A percentile compares a stretch with the other conserved stretches of the same genome.
Conservation (phyloP, 2,888 invertebrate genomes). For the Antheraea assamensis region DNA sequence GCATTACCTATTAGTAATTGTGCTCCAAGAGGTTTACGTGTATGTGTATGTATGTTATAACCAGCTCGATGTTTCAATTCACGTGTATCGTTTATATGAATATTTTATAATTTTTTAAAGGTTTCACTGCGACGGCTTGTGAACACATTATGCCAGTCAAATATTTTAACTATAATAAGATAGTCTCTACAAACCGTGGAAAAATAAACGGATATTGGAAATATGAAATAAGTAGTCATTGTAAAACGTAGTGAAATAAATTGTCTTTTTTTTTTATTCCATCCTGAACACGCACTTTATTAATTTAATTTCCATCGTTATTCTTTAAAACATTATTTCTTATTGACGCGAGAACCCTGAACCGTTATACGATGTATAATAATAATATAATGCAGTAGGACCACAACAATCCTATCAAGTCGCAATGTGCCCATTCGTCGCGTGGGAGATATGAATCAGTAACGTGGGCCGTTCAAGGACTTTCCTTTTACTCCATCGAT, state of each 20-base stretch:
- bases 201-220: neutral
- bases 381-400: constrained; percentile 30
- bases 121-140: too few relatives aligned
- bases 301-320: neutral
- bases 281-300: neutral
- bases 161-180: neutral
- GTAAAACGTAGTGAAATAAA: neutral
- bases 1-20: too few relatives aligned
- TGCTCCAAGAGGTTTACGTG: too few relatives aligned
- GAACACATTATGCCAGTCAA: neutral
- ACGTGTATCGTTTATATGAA: too few relatives aligned
- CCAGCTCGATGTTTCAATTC: too few relatives aligned
- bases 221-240: neutral
- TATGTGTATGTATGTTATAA: too few relatives aligned
- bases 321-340: neutral
- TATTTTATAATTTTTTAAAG: too few relatives aligned
- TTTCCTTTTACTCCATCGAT: constrained; percentile 70
- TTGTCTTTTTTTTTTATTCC: neutral
- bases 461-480: constrained; percentile 72
- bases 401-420: constrained; percentile 43
- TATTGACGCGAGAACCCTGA: constrained; percentile 11
- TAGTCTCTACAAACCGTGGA: neutral
- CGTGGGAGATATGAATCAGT: constrained; percentile 75
- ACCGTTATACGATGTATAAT: neutral
- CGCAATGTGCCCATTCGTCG: constrained; percentile 41